Evolutionary conservation across 2,113 vertebrate genomes (phyloP).

Genomic region (Merops nubicus): DNA sequence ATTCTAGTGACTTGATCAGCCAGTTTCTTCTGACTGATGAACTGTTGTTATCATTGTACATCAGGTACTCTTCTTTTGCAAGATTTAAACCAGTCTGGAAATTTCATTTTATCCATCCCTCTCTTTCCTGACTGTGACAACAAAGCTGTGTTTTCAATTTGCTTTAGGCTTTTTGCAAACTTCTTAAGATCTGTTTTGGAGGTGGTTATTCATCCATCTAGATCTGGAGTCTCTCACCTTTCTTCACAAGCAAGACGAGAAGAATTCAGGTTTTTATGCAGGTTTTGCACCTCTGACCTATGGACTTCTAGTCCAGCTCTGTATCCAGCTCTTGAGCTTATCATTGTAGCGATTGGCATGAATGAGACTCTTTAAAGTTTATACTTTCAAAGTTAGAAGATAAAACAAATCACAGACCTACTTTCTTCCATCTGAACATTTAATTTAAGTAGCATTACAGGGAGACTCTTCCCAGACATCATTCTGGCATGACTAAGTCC

Average conservation of each 20-base stretch:
- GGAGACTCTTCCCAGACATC: neutral
- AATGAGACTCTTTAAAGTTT: neutral
- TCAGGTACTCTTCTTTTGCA: neutral
- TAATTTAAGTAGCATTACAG: neutral
- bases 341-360: neutral
- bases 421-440: neutral
- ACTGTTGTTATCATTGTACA: neutral
- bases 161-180: neutral
- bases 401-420: neutral
- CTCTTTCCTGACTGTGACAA: neutral
- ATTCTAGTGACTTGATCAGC: neutral
- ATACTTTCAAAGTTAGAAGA: neutral
- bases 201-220: neutral
- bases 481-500: neutral
- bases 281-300: neutral
- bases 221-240: neutral
- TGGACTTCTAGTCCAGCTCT: neutral
- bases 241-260: neutral
- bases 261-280: neutral
- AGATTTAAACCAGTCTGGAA: neutral
- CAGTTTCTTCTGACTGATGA: neutral
- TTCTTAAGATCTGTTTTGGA: neutral
- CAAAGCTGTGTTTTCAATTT: neutral
- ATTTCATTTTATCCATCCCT: neutral
- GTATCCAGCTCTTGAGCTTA: neutral